These are phyloP conservation scores for Melierax canorus DNA, from an alignment of 2,113 vertebrate genomes.

Conservation along the genomic window DNA sequence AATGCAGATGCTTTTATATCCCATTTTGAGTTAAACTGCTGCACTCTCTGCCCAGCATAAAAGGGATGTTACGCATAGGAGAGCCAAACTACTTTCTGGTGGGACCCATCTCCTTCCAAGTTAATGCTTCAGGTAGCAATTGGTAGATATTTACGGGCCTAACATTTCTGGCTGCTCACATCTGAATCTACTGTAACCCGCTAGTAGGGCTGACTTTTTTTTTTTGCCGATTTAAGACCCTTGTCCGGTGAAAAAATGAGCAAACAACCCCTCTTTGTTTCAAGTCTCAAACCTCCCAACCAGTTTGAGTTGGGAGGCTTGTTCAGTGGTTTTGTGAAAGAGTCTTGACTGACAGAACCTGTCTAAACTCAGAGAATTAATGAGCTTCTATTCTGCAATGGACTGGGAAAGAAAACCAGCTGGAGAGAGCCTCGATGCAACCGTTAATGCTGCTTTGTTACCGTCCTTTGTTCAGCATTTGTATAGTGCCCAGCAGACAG, in stretches of 20 bases:
- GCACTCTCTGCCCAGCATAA: background rate
- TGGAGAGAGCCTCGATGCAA: background rate
- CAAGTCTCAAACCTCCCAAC: background rate
- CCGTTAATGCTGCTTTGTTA: background rate
- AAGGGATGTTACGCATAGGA: background rate
- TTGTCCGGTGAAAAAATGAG: background rate
- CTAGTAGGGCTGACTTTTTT: background rate
- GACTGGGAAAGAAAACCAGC: background rate
- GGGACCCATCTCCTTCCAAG: background rate
- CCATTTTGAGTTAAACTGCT: background rate
- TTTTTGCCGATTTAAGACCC: accelerated
- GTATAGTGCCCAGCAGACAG: background rate
- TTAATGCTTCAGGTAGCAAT: background rate
- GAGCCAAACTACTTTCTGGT: background rate
- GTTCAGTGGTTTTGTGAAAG: background rate
- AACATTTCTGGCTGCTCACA: accelerated
- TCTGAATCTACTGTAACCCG: background rate
- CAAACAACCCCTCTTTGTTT: background rate
- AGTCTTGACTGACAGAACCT: background rate
- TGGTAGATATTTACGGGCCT: background rate
- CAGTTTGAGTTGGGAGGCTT: background rate
- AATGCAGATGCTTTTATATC: background rate
- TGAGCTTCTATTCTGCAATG: background rate
- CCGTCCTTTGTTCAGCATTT: background rate
- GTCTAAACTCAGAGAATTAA: background rate